phyloP scores from a whole-genome alignment of 2,888 invertebrate genomes.

The Lasioglossum lativentre region DNA sequence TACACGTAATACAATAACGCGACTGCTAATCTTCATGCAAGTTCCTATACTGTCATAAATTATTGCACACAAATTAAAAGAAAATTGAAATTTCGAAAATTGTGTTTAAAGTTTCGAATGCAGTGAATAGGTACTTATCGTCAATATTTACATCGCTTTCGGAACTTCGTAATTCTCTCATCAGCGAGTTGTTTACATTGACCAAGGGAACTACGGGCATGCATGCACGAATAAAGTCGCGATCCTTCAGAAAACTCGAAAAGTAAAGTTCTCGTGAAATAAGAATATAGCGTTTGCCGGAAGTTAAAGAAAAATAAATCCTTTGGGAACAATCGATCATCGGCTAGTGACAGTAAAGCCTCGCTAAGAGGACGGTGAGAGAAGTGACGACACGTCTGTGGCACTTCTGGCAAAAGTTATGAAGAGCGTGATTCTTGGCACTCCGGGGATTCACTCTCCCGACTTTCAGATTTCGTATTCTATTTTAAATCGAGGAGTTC shows the following conservation, averaged over 20 bases:
- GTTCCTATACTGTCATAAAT: too few species aligned
- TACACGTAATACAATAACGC: too few species aligned
- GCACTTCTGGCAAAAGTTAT: slow-evolving; percentile 49
- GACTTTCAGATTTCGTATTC: slow-evolving; percentile 30
- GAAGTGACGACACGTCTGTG: slow-evolving; percentile 45
- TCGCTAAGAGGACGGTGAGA: slow-evolving; percentile 1
- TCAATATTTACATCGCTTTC: too few species aligned
- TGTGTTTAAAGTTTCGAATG: too few species aligned
- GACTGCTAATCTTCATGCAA: too few species aligned
- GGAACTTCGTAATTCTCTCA: not conserved
- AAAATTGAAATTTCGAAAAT: too few species aligned
- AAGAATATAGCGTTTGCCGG: not conserved
- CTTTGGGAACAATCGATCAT: slow-evolving; percentile 13
- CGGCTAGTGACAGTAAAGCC: not conserved
- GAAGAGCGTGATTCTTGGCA: slow-evolving; percentile 48
- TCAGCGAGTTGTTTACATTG: not conserved
- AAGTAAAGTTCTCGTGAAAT: not conserved
- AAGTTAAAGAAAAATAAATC: slow-evolving; percentile 5
- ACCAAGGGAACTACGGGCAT: not conserved
- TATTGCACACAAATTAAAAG: too few species aligned
- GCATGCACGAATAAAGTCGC: not conserved
- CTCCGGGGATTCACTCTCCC: slow-evolving; percentile 8
- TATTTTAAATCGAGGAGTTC: slow-evolving; percentile 39
- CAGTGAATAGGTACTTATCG: too few species aligned
- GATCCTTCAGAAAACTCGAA: not conserved